A percentile compares a stretch with the other conserved stretches of the same genome.
These are phyloP conservation scores for Isotomurus palustris DNA, from an alignment of 2,888 invertebrate genomes.

Conservation along the genomic window DNA sequence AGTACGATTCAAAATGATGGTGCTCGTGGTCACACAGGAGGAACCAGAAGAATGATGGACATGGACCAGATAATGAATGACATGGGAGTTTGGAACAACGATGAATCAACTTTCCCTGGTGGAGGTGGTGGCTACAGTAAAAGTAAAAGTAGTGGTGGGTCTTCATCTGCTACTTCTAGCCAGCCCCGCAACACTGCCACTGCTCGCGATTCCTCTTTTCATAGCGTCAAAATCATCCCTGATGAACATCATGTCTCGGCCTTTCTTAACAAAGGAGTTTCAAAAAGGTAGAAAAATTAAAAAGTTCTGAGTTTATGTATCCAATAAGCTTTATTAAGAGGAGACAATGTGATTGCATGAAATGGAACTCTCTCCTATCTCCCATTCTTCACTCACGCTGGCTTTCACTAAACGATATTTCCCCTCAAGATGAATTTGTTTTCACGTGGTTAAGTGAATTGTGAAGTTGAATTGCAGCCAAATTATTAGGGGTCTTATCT, in stretches of 20 bases:
- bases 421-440: too few species aligned
- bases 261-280: conserved; percentile 39
- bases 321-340: too few species aligned
- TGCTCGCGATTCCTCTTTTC: conserved; percentile 13
- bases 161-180: too few species aligned
- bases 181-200: neutral
- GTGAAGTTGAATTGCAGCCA: too few species aligned
- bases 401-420: too few species aligned
- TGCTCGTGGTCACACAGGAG: neutral
- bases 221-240: conserved; percentile 37
- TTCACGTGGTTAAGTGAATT: too few species aligned
- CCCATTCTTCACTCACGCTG: too few species aligned
- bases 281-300: conserved; percentile 27
- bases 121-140: neutral
- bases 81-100: conserved; percentile 15
- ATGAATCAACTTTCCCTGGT: neutral
- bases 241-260: conserved; percentile 43
- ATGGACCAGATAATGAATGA: conserved; percentile 39
- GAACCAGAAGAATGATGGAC: conserved; percentile 9
- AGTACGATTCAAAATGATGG: neutral
- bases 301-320: too few species aligned
- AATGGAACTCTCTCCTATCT: too few species aligned
- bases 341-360: too few species aligned
- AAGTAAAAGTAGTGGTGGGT: neutral
- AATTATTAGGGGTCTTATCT: too few species aligned